These are phyloP conservation scores for Himalopsyche phryganea DNA, from an alignment of 1,140 invertebrate genomes.

Conservation along the genomic window DNA sequence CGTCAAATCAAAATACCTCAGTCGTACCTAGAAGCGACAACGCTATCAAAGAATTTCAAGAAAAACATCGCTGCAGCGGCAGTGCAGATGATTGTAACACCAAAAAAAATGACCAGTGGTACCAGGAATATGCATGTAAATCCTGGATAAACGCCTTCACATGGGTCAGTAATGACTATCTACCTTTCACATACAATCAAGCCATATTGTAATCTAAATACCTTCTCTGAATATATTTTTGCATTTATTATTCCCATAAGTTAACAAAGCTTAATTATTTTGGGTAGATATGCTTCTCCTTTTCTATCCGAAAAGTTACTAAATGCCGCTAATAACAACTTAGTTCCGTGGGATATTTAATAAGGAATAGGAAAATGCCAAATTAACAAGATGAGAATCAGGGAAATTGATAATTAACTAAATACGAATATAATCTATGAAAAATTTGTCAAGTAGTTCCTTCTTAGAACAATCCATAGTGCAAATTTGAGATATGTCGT, in stretches of 20 bases:
- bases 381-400: too few species aligned
- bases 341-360: neutral
- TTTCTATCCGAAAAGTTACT: too few species aligned
- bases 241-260: neutral
- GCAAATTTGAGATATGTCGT: too few species aligned
- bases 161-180: conserved; percentile 45
- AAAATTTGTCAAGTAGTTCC: too few species aligned
- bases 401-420: too few species aligned
- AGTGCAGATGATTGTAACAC: conserved; percentile 39
- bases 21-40: conserved; percentile 15
- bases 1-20: conserved; percentile 23
- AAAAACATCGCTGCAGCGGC: conserved; percentile 33
- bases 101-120: conserved; percentile 43
- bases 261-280: neutral
- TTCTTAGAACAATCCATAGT: too few species aligned
- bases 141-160: conserved; percentile 52
- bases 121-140: conserved; percentile 43
- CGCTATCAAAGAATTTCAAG: conserved; percentile 5
- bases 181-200: too few species aligned
- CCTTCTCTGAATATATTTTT: conserved; percentile 1
- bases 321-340: too few species aligned
- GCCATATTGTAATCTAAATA: neutral
- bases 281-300: neutral
- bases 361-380: neutral
- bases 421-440: too few species aligned